These are phyloP conservation scores for Pelochelys cantorii DNA, from an alignment of 2,797 vertebrate genomes.

Conservation along the genomic window DNA sequence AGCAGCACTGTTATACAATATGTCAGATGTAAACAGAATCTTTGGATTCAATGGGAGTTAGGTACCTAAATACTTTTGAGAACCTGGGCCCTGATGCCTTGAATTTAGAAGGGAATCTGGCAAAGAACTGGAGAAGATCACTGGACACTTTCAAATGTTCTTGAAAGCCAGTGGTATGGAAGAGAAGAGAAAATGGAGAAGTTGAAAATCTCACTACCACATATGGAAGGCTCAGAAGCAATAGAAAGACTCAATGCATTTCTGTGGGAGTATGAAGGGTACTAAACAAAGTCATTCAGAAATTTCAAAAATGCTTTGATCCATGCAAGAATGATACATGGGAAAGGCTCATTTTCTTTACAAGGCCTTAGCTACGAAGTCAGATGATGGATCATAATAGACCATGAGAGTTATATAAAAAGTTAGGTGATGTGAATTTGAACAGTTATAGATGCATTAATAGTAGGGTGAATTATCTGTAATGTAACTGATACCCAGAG, in stretches of 20 bases:
- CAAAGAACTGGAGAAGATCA: neutral
- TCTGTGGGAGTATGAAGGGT: neutral
- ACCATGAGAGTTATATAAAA: neutral
- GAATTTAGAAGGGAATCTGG: neutral
- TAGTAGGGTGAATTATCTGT: neutral
- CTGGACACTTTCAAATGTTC: neutral
- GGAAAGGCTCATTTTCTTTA: neutral
- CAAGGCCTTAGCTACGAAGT: neutral
- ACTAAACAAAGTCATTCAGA: neutral
- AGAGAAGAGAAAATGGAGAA: neutral
- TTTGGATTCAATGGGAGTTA: too few species aligned
- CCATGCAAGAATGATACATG: neutral
- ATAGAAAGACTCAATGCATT: neutral
- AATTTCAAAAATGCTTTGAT: neutral
- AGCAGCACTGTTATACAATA: too few species aligned
- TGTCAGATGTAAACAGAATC: too few species aligned
- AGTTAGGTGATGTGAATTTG: neutral
- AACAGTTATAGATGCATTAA: neutral
- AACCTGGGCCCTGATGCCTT: neutral
- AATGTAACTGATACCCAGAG: neutral
- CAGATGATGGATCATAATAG: neutral
- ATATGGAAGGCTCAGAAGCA: neutral
- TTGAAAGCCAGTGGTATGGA: neutral
- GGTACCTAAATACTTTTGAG: neutral
- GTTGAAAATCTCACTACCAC: neutral